phyloP scores from a whole-genome alignment of 23 tunicate genomes.

The Halocynthia roretzi region DNA sequence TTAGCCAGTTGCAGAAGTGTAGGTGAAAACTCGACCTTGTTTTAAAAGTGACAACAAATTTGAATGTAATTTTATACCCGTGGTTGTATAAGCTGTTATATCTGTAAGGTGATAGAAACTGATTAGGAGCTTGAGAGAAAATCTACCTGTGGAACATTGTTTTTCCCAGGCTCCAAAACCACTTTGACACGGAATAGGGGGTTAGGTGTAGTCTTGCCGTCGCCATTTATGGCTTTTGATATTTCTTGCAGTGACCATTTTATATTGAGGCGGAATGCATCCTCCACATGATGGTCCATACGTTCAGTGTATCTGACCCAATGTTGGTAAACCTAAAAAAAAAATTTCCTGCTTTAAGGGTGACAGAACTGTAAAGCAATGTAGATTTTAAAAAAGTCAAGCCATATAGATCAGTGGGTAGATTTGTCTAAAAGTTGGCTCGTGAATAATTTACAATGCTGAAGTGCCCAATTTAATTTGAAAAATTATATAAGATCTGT shows the following conservation, averaged over 20 bases:
- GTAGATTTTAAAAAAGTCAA: background rate
- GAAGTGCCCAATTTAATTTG: no score
- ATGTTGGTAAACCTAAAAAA: slow-evolving; percentile 58
- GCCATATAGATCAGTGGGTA: background rate
- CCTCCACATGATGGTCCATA: slow-evolving; percentile 90
- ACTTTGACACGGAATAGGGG: slow-evolving; percentile 95
- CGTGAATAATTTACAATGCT: no score
- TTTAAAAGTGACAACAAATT: background rate
- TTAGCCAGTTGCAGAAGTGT: slow-evolving; percentile 79
- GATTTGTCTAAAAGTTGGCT: background rate
- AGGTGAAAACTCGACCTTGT: slow-evolving; percentile 88
- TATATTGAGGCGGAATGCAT: slow-evolving; percentile 86
- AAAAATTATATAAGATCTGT: no score
- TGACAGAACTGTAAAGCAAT: background rate
- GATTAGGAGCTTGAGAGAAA: background rate
- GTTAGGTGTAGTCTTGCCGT: slow-evolving; percentile 84
- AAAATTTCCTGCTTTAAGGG: background rate
- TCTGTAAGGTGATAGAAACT: background rate
- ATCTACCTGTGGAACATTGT: slow-evolving; percentile 61
- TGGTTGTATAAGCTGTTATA: background rate
- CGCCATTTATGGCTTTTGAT: slow-evolving; percentile 91
- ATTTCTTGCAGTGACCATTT: slow-evolving; percentile 91
- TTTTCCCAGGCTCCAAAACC: slow-evolving; percentile 53
- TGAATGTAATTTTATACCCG: background rate
- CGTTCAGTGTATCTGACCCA: slow-evolving; percentile 95